Evolutionary conservation across 2,113 vertebrate genomes (phyloP).

Genomic region (Propithecus coquereli): DNA sequence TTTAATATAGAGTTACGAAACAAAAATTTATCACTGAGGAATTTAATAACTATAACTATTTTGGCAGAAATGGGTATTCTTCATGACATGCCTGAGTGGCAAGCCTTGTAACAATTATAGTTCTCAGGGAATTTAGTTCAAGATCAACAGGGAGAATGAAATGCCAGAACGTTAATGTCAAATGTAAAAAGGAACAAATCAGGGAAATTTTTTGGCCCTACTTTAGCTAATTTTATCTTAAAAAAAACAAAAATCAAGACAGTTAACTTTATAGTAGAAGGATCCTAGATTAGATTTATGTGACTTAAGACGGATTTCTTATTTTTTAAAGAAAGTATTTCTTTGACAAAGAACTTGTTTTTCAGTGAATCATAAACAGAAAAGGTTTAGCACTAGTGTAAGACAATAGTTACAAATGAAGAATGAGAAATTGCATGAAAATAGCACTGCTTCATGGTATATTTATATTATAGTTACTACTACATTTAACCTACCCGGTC

Average conservation of each 20-base stretch:
- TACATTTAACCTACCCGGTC: neutral
- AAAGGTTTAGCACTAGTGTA: neutral
- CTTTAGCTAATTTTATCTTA: neutral
- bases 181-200: slow-evolving; percentile 5
- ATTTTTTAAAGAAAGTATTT: slow-evolving; percentile 12
- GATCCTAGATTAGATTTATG: neutral
- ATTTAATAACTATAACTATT: slow-evolving; percentile 9
- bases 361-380: neutral
- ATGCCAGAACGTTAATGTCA: slow-evolving; percentile 22
- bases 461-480: neutral
- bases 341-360: slow-evolving; percentile 24
- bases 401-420: neutral
- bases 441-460: neutral
- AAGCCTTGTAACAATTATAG: neutral
- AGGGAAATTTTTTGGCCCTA: neutral
- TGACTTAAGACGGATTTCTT: neutral
- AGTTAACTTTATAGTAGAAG: slow-evolving; percentile 29
- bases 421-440: neutral
- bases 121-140: neutral
- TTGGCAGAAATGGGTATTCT: slow-evolving; percentile 30
- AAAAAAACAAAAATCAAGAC: slow-evolving; percentile 28
- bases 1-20: slow-evolving; percentile 1
- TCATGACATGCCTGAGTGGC: neutral
- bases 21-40: neutral
- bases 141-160: slow-evolving; percentile 4